These are phyloP conservation scores for Periphyllus acericola DNA, from an alignment of 2,888 invertebrate species.

Conservation along the genomic window DNA sequence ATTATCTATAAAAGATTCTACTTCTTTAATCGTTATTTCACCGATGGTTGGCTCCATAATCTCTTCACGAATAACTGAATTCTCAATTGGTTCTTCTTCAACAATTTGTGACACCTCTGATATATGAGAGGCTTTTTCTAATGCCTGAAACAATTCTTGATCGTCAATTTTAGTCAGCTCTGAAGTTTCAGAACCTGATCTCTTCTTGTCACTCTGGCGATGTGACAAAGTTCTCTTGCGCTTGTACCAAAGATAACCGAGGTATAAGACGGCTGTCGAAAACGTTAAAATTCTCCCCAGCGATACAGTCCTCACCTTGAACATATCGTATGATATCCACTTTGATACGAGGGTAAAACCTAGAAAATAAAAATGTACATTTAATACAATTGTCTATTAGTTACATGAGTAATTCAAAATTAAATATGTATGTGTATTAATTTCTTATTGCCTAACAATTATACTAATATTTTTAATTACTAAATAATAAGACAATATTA, in stretches of 20 bases:
- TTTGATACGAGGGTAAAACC: conserved; percentile 55
- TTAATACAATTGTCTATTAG: background rate
- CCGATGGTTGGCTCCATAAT: conserved; percentile 41
- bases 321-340: conserved; percentile 62
- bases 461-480: background rate
- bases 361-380: conserved; percentile 10
- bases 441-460: background rate
- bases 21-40: conserved; percentile 23
- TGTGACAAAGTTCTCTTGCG: conserved; percentile 78
- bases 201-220: conserved; percentile 59
- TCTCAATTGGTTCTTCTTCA: conserved; percentile 26
- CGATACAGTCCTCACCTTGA: conserved; percentile 61
- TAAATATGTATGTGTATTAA: background rate
- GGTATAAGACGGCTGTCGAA: conserved; percentile 81
- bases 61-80: conserved; percentile 2
- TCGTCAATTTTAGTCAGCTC: conserved; percentile 49
- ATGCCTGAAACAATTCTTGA: conserved; percentile 44
- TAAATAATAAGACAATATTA: background rate
- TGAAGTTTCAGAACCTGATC: conserved; percentile 49
- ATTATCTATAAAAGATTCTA: conserved; percentile 20
- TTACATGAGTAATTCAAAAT: background rate
- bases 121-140: conserved; percentile 40
- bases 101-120: conserved; percentile 25
- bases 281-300: conserved; percentile 74
- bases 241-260: conserved; percentile 85